These are phyloP conservation scores for Scylla paramamosain DNA, from an alignment of 1,140 invertebrate species.

Conservation along the genomic window DNA sequence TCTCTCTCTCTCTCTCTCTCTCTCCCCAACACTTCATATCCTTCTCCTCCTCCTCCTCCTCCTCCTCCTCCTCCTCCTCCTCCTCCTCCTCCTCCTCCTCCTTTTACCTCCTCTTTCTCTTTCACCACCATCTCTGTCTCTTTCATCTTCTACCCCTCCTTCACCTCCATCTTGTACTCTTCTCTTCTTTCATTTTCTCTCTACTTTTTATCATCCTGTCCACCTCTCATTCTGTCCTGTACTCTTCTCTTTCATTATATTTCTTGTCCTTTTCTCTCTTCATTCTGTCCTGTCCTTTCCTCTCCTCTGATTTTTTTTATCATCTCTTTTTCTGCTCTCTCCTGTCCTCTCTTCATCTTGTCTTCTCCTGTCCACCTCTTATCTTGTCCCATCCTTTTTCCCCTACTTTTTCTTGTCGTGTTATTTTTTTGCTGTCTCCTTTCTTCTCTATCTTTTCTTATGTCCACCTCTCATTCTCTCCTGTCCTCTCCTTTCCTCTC, in stretches of 20 bases:
- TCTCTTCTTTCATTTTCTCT: not conserved
- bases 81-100: not conserved
- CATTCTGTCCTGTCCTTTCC: not conserved
- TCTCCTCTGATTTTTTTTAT: not conserved
- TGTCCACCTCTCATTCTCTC: too few relatives aligned
- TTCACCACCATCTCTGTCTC: too few relatives aligned
- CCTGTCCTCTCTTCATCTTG: not conserved
- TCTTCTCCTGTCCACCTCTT: too few relatives aligned
- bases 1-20: not conserved
- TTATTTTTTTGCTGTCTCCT: too few relatives aligned
- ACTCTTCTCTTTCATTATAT: not conserved
- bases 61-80: not conserved
- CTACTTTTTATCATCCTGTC: too few relatives aligned
- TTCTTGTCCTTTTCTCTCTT: not conserved
- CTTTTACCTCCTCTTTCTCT: too few relatives aligned
- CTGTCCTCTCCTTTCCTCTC: not conserved
- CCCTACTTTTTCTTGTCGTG: too few relatives aligned
- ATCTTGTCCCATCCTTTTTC: too few relatives aligned
- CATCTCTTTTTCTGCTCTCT: not conserved
- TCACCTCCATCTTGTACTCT: not conserved
- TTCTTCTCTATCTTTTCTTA: too few relatives aligned
- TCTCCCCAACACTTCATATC: not conserved
- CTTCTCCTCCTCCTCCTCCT: not conserved
- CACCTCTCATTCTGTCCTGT: not conserved
- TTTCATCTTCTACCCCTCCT: not conserved